Conservation (phyloP, 2,888 invertebrate genomes). For the Prosapia bicincta region DNA sequence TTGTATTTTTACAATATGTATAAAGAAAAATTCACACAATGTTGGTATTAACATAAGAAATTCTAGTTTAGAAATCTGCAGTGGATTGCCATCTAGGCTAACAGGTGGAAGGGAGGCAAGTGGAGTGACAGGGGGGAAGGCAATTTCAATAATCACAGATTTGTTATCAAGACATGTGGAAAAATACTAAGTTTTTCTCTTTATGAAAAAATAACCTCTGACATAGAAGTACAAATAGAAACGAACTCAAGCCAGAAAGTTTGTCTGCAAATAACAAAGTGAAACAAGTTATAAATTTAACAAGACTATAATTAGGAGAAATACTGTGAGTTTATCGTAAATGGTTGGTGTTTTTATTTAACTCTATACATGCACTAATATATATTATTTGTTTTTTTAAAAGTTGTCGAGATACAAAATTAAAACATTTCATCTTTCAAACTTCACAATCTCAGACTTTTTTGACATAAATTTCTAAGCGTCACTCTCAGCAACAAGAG, state of each 20-base stretch:
- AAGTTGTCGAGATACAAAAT: conserved; percentile 34
- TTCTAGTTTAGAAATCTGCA: not conserved
- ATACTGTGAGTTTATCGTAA: conserved; percentile 12
- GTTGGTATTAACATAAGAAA: not conserved
- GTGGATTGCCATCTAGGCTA: not conserved
- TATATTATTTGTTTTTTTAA: not conserved
- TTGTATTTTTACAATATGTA: too few species aligned
- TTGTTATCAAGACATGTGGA: conserved; percentile 34
- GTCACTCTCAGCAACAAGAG: conserved; percentile 15
- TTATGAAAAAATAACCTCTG: not conserved
- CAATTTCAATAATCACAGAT: conserved; percentile 38
- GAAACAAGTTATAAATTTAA: conserved; percentile 9
- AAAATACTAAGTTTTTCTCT: conserved; percentile 4
- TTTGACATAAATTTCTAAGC: conserved; percentile 36
- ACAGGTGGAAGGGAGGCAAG: not conserved
- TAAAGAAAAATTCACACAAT: not conserved
- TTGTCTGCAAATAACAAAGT: conserved; percentile 29
- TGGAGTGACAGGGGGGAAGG: conserved; percentile 32
- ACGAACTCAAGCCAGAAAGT: not conserved
- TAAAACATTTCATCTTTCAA: conserved; percentile 36
- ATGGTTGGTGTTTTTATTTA: conserved; percentile 28
- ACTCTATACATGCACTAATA: conserved; percentile 23
- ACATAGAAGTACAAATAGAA: not conserved
- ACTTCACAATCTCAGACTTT: conserved; percentile 39
- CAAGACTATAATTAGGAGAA: not conserved